Evolutionary conservation across 92 coral and sea anemone species (phyloP).

Genomic region (Phenganax subtilis): DNA sequence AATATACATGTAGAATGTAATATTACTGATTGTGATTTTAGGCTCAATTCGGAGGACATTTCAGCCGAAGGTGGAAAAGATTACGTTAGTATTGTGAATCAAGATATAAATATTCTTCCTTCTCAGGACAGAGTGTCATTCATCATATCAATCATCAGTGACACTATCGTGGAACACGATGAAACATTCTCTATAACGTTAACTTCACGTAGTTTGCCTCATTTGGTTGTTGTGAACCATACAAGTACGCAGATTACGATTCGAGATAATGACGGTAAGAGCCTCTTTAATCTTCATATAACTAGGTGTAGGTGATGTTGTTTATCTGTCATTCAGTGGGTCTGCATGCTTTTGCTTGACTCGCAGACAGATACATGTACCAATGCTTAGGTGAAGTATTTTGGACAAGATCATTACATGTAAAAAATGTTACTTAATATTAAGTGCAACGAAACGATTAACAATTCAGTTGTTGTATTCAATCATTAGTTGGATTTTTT

Average conservation of each 20-base stretch:
- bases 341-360: too few species aligned
- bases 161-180: conserved; percentile 14
- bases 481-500: too few species aligned
- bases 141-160: background rate
- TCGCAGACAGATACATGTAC: too few species aligned
- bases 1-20: background rate
- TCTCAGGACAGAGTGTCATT: background rate
- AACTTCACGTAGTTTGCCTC: conserved; percentile 4
- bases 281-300: background rate
- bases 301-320: background rate
- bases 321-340: too few species aligned
- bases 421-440: too few species aligned
- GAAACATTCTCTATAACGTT: conserved; percentile 26
- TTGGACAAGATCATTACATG: too few species aligned
- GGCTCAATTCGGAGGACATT: background rate
- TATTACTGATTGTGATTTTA: background rate
- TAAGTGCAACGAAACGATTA: too few species aligned
- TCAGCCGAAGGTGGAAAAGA: conserved; percentile 2
- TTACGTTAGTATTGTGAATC: background rate
- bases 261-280: conserved; percentile 23
- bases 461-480: too few species aligned
- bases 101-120: conserved; percentile 3
- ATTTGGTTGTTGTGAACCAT: background rate
- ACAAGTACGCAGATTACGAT: conserved; percentile 5
- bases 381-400: too few species aligned